These are phyloP conservation scores for Spatulosminthurus flaviceps DNA, from an alignment of 2,888 invertebrate genomes.

Conservation along the genomic window DNA sequence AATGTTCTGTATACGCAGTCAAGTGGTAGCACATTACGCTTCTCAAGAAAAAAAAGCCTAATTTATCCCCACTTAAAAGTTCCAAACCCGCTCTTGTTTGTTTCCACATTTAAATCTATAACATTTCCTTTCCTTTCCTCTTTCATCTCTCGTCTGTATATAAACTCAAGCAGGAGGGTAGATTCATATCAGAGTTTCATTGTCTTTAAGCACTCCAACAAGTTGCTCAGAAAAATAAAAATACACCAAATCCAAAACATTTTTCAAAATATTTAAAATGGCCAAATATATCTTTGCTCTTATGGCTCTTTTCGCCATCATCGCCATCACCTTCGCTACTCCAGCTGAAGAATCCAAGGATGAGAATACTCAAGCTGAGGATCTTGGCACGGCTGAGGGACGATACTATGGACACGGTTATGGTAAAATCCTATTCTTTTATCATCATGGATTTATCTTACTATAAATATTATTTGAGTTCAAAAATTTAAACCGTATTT, in stretches of 20 bases:
- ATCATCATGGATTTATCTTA: too few relatives aligned
- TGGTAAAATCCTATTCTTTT: too few relatives aligned
- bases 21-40: background rate
- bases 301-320: slow-evolving; percentile 24
- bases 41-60: too few relatives aligned
- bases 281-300: slow-evolving; percentile 28
- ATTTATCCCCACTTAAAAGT: too few relatives aligned
- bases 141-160: too few relatives aligned
- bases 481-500: too few relatives aligned
- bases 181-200: slow-evolving; percentile 9
- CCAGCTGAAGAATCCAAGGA: background rate
- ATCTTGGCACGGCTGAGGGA: slow-evolving; percentile 39
- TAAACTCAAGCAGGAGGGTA: background rate
- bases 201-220: background rate
- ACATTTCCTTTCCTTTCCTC: background rate
- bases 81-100: background rate
- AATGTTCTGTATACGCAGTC: background rate
- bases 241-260: background rate
- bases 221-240: too few relatives aligned
- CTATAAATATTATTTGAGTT: background rate
- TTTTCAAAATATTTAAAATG: slow-evolving; percentile 34
- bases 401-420: slow-evolving; percentile 31
- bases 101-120: background rate
- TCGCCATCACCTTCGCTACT: slow-evolving; percentile 30
- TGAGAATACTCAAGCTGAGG: background rate